Evolutionary conservation across 2,888 invertebrate species (phyloP).

Genomic region (Phymatocera aterrima): DNA sequence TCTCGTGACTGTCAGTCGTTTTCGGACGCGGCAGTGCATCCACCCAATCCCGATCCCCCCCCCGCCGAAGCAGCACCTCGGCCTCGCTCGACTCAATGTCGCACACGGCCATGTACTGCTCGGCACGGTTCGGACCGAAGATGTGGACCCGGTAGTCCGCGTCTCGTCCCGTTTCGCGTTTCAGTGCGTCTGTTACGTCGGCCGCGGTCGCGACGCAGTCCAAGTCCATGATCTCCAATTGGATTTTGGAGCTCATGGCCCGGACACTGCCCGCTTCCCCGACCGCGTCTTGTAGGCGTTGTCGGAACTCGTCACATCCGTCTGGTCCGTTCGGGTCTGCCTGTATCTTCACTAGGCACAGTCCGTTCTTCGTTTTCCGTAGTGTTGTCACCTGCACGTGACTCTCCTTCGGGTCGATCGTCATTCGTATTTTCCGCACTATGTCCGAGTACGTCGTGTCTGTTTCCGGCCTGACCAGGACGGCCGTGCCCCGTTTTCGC

Average conservation of each 20-base stretch:
- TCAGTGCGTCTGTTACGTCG: conserved; percentile 46
- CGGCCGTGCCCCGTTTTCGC: conserved; percentile 7
- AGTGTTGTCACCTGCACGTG: conserved; percentile 45
- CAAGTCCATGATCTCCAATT: conserved; percentile 50
- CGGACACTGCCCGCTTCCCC: conserved; percentile 38
- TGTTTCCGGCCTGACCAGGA: conserved; percentile 46
- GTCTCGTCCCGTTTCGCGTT: conserved; percentile 23
- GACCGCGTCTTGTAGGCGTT: conserved; percentile 41
- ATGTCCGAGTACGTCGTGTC: conserved; percentile 47
- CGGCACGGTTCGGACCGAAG: conserved; percentile 46
- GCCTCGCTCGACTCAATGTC: conserved; percentile 46
- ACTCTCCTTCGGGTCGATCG: conserved; percentile 27
- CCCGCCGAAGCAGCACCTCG: conserved; percentile 35
- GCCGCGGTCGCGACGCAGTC: conserved; percentile 42
- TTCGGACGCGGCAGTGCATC: conserved; percentile 45
- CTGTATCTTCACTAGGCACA: conserved; percentile 47
- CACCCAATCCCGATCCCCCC: conserved; percentile 40
- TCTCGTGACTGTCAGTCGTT: conserved; percentile 39
- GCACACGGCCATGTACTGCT: conserved; percentile 44
- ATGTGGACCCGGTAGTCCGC: conserved; percentile 25
- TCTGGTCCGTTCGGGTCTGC: conserved; percentile 30
- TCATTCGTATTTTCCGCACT: conserved; percentile 23
- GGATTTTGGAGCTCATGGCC: conserved; percentile 23
- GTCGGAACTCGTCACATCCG: conserved; percentile 39
- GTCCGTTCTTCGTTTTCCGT: conserved; percentile 48